phyloP scores from a whole-genome alignment of 2,113 vertebrate genomes.

The Theropithecus gelada region DNA sequence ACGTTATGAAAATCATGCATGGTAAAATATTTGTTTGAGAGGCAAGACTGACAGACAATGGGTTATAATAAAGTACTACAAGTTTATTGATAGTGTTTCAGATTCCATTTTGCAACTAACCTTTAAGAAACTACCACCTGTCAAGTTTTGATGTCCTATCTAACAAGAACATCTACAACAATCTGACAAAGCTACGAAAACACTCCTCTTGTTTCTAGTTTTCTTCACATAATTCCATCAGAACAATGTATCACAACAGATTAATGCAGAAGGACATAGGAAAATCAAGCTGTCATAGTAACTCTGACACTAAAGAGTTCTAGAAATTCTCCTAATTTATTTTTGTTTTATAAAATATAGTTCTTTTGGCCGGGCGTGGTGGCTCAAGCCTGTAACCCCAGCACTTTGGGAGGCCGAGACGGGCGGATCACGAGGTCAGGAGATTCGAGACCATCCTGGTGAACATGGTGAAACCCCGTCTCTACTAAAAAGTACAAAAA shows the following conservation, averaged over 20 bases:
- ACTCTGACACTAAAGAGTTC: slow-evolving; percentile 12
- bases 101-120: background rate
- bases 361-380: background rate
- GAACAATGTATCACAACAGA: background rate
- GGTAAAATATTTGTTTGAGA: background rate
- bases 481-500: too few relatives aligned
- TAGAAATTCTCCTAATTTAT: slow-evolving; percentile 45
- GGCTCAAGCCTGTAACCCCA: too few relatives aligned
- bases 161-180: background rate
- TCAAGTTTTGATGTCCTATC: background rate
- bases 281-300: background rate
- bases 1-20: background rate
- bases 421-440: too few relatives aligned
- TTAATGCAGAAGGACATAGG: background rate
- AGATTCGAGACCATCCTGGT: too few relatives aligned
- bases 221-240: background rate
- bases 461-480: too few relatives aligned
- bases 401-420: too few relatives aligned
- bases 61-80: background rate
- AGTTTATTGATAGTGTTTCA: background rate
- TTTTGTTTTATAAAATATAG: slow-evolving; percentile 45
- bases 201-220: background rate
- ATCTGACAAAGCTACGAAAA: background rate
- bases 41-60: background rate
- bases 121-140: background rate